These are phyloP conservation scores for Hartigia nigra DNA, from an alignment of 2,888 invertebrate species.

Conservation along the genomic window DNA sequence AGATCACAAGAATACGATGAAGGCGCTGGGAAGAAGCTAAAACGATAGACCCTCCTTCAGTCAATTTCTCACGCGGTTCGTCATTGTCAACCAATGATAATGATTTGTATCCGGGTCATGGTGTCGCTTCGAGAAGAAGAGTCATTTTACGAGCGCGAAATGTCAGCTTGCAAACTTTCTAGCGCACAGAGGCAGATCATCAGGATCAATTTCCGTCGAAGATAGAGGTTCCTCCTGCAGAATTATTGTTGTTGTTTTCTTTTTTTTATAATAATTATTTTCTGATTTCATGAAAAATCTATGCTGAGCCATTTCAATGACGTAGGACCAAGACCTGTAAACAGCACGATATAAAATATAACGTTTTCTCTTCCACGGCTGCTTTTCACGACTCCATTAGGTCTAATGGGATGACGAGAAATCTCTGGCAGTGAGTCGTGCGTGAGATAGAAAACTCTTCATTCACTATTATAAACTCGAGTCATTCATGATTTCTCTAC, in stretches of 20 bases:
- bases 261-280: neutral
- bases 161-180: neutral
- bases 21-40: neutral
- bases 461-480: slow-evolving; percentile 30
- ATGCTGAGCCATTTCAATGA: neutral
- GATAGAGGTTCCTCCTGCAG: neutral
- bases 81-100: slow-evolving; percentile 1
- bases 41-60: neutral
- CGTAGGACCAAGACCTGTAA: neutral
- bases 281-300: neutral
- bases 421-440: slow-evolving; percentile 19
- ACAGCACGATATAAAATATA: slow-evolving; percentile 25
- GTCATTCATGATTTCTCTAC: slow-evolving; percentile 39
- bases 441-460: slow-evolving; percentile 10
- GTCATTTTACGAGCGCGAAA: neutral
- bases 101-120: neutral
- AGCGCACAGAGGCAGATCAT: neutral
- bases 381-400: slow-evolving; percentile 32
- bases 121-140: neutral
- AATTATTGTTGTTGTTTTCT: no score
- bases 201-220: neutral
- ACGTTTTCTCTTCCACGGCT: slow-evolving; percentile 27
- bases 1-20: neutral
- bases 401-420: slow-evolving; percentile 36
- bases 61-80: slow-evolving; percentile 9